These are phyloP conservation scores for Carposina sasakii DNA, from an alignment of 1,140 invertebrate species.

Conservation along the genomic window DNA sequence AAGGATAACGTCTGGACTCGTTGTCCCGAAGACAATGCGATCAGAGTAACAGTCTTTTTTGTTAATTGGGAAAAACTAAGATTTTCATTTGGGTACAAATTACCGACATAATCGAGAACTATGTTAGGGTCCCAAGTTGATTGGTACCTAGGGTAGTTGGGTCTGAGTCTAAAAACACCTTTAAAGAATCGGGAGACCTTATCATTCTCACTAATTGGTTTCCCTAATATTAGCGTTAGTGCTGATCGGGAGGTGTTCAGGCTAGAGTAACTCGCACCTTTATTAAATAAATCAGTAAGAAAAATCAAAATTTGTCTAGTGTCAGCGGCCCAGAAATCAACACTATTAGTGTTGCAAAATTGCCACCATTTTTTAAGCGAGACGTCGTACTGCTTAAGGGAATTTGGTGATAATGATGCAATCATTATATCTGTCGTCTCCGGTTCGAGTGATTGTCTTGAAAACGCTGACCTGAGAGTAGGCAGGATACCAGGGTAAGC, in stretches of 20 bases:
- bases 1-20: conserved; percentile 13
- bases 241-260: conserved; percentile 13
- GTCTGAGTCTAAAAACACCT: conserved; percentile 9
- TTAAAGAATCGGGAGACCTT: conserved; percentile 11
- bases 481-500: conserved; percentile 11
- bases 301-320: conserved; percentile 6
- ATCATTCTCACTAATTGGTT: not conserved
- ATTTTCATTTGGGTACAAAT: conserved; percentile 10
- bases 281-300: not conserved
- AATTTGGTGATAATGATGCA: conserved; percentile 7
- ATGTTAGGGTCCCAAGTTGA: conserved; percentile 18
- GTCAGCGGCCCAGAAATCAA: not conserved
- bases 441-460: not conserved
- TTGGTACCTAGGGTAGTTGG: conserved; percentile 11
- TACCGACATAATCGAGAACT: conserved; percentile 2
- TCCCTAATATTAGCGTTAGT: conserved; percentile 13
- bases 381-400: conserved; percentile 11
- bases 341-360: conserved; percentile 6
- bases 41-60: conserved; percentile 7
- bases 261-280: conserved; percentile 8
- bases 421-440: conserved; percentile 11
- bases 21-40: conserved; percentile 11
- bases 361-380: conserved; percentile 13
- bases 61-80: not conserved
- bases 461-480: conserved; percentile 10